Evolutionary conservation across 2,888 invertebrate species (phyloP).

Genomic region (Drosophila kuntzei): DNA sequence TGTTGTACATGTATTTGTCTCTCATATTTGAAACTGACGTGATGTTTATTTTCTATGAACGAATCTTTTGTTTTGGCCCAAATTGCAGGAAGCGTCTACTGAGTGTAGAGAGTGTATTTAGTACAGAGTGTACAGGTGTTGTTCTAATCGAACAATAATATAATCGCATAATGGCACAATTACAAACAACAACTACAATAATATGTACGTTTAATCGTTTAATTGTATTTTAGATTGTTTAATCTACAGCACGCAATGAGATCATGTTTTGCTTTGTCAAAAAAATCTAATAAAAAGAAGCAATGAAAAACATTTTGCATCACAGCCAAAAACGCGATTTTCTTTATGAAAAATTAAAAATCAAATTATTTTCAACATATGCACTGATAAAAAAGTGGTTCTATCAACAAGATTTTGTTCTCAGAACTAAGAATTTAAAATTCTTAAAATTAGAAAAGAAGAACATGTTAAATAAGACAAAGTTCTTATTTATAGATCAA

Average conservation of each 20-base stretch:
- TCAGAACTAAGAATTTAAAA: too few species aligned
- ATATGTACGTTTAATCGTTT: constrained; percentile 24
- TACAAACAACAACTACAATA: too few species aligned
- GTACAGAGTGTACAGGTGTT: constrained; percentile 55
- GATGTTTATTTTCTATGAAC: constrained; percentile 51
- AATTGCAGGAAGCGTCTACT: constrained; percentile 54
- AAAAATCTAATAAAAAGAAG: constrained; percentile 50
- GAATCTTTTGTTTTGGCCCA: constrained; percentile 44
- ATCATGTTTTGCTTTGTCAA: constrained; percentile 69
- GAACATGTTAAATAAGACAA: too few species aligned
- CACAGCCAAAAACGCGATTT: too few species aligned
- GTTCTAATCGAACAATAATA: constrained; percentile 43
- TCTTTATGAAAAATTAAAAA: constrained; percentile 40
- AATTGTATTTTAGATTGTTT: constrained; percentile 32
- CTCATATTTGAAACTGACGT: constrained; percentile 28
- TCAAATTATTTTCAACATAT: constrained; percentile 32
- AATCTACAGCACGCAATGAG: constrained; percentile 60
- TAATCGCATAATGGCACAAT: constrained; percentile 22
- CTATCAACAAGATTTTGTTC: too few species aligned
- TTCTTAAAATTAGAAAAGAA: too few species aligned
- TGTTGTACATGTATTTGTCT: constrained; percentile 4
- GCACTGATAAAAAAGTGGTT: too few species aligned
- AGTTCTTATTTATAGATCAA: too few species aligned
- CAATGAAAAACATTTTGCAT: constrained; percentile 71
- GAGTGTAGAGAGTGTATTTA: neutral